Evolutionary conservation across 2,113 vertebrate genomes (phyloP).

Genomic region (Hippolais icterina): DNA sequence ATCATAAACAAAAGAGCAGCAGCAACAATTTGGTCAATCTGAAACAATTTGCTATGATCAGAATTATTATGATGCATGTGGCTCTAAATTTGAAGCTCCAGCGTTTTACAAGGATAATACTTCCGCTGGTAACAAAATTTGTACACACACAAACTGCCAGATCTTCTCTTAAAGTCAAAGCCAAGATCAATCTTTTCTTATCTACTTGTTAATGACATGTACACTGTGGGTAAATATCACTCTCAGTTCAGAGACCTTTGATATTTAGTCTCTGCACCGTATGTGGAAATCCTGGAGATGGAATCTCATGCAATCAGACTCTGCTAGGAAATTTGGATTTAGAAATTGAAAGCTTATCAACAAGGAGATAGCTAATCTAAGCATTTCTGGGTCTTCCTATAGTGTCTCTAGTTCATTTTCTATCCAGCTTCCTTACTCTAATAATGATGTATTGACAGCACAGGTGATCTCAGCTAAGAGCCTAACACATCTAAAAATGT

Average conservation of each 20-base stretch:
- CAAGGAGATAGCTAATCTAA: not conserved
- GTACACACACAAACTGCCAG: not conserved
- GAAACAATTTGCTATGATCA: not conserved
- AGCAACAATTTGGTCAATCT: not conserved
- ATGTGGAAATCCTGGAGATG: not conserved
- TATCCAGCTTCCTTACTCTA: not conserved
- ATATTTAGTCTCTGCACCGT: not conserved
- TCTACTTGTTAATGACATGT: conserved; percentile 39
- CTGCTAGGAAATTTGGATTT: not conserved
- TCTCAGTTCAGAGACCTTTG: conserved; percentile 49
- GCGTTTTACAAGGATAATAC: not conserved
- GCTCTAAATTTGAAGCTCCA: not conserved
- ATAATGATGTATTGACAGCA: not conserved
- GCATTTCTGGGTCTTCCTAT: not conserved
- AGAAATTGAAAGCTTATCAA: not conserved
- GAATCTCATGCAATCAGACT: not conserved
- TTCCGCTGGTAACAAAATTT: not conserved
- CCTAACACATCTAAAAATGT: not conserved
- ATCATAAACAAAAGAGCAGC: not conserved
- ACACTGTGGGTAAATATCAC: conserved; percentile 59
- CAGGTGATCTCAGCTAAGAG: not conserved
- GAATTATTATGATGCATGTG: not conserved
- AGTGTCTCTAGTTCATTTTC: not conserved
- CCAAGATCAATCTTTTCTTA: conserved; percentile 45
- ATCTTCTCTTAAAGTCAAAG: not conserved